A percentile compares a stretch with the other conserved stretches of the same genome.
Conservation (phyloP, 2,888 invertebrate genomes). For the Drosophila pegasa region DNA sequence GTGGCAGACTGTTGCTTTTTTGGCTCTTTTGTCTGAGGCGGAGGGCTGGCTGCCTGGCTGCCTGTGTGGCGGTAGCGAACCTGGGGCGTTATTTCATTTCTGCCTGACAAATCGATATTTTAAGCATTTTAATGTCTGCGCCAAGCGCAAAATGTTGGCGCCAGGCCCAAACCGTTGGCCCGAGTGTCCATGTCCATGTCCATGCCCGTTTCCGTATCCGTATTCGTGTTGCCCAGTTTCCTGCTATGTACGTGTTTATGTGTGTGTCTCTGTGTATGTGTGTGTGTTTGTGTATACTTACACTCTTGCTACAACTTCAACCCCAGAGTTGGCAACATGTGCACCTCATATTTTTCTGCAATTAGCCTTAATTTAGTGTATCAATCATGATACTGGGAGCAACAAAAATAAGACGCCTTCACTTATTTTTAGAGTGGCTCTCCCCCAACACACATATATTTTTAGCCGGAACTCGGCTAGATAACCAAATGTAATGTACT, state of each 20-base stretch:
- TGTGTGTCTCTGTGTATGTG: background rate
- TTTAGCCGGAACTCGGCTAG: conserved; percentile 46
- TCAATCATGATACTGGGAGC: conserved; percentile 67
- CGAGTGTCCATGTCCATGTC: conserved; percentile 51
- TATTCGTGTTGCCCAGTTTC: conserved; percentile 38
- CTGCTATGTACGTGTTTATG: background rate
- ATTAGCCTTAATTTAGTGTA: conserved; percentile 76
- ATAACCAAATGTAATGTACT: conserved; percentile 25
- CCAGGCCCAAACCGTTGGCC: conserved; percentile 38
- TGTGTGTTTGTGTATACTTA: conserved; percentile 1
- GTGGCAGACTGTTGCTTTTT: conserved; percentile 77
- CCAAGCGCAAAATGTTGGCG: conserved; percentile 78
- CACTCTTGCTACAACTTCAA: conserved; percentile 41
- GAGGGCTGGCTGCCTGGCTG: background rate
- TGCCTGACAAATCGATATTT: conserved; percentile 74
- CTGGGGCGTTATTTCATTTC: conserved; percentile 60
- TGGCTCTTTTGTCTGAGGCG: conserved; percentile 45
- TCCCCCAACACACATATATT: conserved; percentile 22
- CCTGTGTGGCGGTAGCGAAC: conserved; percentile 8
- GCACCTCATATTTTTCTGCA: conserved; percentile 76
- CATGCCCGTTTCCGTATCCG: conserved; percentile 51
- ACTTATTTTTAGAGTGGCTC: conserved; percentile 37
- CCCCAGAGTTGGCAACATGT: conserved; percentile 58
- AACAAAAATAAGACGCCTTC: conserved; percentile 31
- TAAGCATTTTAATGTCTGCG: conserved; percentile 80